phyloP scores from a whole-genome alignment of 2,113 vertebrate species.

The Gnathonemus echidnorhynchus region DNA sequence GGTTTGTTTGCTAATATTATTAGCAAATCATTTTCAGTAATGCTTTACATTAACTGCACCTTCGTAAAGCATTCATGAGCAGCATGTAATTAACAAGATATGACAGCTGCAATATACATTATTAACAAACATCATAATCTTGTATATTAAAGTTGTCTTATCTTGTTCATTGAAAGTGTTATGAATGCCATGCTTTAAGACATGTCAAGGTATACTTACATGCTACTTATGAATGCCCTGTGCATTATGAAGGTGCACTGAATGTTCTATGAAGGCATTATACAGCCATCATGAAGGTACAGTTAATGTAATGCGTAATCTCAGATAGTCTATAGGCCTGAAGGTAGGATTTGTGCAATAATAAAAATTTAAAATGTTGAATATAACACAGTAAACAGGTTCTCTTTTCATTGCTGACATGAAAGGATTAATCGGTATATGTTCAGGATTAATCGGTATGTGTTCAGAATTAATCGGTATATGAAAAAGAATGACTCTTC shows the following conservation, averaged over 20 bases:
- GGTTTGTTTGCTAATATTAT: neutral
- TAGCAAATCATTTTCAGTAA: neutral
- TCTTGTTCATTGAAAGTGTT: neutral
- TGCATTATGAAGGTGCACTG: neutral
- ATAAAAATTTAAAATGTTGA: neutral
- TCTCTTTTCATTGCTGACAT: neutral
- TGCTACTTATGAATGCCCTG: neutral
- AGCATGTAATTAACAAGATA: neutral
- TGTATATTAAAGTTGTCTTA: neutral
- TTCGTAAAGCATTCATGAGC: neutral
- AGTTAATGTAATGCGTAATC: neutral
- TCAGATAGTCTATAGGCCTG: neutral
- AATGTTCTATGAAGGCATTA: neutral
- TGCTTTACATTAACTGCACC: neutral
- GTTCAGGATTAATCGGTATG: too few relatives aligned
- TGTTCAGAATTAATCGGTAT: too few relatives aligned
- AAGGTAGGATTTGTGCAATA: neutral
- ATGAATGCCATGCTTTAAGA: neutral
- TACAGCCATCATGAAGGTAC: neutral
- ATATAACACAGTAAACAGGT: neutral
- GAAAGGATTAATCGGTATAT: too few relatives aligned
- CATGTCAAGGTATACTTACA: neutral
- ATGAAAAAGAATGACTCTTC: neutral
- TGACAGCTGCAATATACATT: neutral
- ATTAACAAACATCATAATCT: neutral